These are phyloP conservation scores for Lagenorhynchus albirostris DNA, from an alignment of 2,113 vertebrate species.

Conservation along the genomic window DNA sequence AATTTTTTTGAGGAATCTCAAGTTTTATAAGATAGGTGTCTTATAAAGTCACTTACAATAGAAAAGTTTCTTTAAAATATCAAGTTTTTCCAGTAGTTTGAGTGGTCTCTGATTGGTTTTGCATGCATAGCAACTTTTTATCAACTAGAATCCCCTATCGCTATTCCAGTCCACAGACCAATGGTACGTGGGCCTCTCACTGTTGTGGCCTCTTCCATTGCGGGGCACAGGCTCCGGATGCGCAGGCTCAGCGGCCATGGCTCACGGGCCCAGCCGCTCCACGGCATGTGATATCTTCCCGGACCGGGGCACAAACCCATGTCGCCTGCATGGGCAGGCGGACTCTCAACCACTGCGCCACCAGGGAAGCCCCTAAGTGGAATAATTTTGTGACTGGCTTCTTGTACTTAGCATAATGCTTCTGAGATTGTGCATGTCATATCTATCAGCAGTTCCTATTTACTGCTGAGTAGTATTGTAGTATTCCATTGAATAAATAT, in stretches of 20 bases:
- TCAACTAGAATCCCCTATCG: neutral
- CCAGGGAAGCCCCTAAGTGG: neutral
- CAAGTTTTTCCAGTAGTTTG: neutral
- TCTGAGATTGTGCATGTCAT: neutral
- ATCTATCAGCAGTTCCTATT: neutral
- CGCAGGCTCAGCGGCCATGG: no score
- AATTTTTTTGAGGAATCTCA: neutral
- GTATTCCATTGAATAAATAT: neutral
- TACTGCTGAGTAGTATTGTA: neutral
- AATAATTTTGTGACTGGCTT: conserved; percentile 27
- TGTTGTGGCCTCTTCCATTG: no score
- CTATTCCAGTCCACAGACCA: neutral
- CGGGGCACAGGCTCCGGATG: no score
- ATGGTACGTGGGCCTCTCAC: neutral
- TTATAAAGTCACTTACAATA: neutral
- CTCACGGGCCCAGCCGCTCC: no score
- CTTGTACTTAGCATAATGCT: neutral
- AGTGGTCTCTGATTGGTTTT: neutral
- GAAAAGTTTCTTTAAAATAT: neutral
- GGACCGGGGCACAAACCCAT: no score
- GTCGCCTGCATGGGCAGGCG: no score
- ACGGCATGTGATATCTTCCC: no score
- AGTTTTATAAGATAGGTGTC: neutral
- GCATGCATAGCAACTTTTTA: neutral
- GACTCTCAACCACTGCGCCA: no score